Percentiles rank a stretch among this genome's conserved stretches.
Evolutionary conservation across 2,113 vertebrate genomes (phyloP).

Genomic region (Epinephelus moara): DNA sequence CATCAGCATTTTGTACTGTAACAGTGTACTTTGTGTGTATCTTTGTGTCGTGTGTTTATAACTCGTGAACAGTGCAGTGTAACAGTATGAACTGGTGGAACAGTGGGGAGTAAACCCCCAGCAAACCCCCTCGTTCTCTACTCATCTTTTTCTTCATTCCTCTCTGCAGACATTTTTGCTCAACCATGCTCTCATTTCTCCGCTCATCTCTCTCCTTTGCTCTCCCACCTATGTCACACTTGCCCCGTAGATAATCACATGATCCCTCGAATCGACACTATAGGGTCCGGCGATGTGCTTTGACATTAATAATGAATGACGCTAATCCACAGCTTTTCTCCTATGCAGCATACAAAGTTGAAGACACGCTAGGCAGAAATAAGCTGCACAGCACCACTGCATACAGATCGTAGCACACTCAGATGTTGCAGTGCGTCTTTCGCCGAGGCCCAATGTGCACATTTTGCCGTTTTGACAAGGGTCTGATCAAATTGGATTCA

Average conservation of each 20-base stretch:
- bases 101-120: neutral
- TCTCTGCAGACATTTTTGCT: conserved; percentile 27
- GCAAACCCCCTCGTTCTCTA: neutral
- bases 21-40: conserved; percentile 11
- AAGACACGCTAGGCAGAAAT: conserved; percentile 22
- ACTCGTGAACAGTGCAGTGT: neutral
- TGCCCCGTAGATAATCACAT: conserved; percentile 46
- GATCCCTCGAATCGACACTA: conserved; percentile 46
- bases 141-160: conserved; percentile 6
- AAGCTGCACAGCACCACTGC: neutral
- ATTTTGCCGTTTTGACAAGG: neutral
- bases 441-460: neutral
- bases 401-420: neutral
- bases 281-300: conserved; percentile 41
- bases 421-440: conserved; percentile 16
- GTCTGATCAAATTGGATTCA: neutral
- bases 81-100: neutral
- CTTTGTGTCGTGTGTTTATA: conserved; percentile 3
- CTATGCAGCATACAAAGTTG: conserved; percentile 22
- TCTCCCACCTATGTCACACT: conserved; percentile 7
- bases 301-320: conserved; percentile 70
- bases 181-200: conserved; percentile 11
- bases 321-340: conserved; percentile 42
- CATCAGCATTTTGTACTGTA: conserved; percentile 28
- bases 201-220: conserved; percentile 20